Conservation (phyloP, 2,797 vertebrate species). For the Gadopsis marmoratus region DNA sequence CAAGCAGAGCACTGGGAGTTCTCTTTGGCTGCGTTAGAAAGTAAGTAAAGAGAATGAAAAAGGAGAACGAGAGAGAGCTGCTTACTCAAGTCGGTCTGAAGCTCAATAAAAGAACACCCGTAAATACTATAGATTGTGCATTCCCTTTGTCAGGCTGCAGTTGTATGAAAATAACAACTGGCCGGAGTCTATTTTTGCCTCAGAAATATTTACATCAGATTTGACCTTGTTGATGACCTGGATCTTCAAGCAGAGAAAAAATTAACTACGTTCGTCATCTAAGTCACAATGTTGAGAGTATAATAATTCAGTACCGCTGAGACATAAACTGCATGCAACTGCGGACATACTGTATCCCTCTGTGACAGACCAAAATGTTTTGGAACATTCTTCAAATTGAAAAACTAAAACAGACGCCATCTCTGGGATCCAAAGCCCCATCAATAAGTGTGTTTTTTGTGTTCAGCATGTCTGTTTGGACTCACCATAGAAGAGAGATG, state of each 20-base stretch:
- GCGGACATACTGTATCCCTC: slow-evolving; percentile 60
- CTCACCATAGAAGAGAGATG: slow-evolving; percentile 29
- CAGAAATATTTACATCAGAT: slow-evolving; percentile 43
- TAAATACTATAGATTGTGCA: slow-evolving; percentile 57
- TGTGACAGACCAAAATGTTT: slow-evolving; percentile 62
- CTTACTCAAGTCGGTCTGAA: slow-evolving; percentile 41
- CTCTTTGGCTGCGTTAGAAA: slow-evolving; percentile 47
- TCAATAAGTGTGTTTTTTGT: slow-evolving; percentile 48
- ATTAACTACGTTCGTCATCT: slow-evolving; percentile 61
- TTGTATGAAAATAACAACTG: slow-evolving; percentile 57
- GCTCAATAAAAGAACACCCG: slow-evolving; percentile 52
- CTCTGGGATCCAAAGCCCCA: slow-evolving; percentile 62
- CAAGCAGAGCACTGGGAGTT: slow-evolving; percentile 58
- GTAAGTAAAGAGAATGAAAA: slow-evolving; percentile 47
- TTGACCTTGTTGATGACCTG: slow-evolving; percentile 20
- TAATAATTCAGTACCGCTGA: slow-evolving; percentile 59
- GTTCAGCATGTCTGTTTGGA: slow-evolving; percentile 57
- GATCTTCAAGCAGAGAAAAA: slow-evolving; percentile 48
- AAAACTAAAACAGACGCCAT: slow-evolving; percentile 75
- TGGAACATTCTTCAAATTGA: slow-evolving; percentile 64
- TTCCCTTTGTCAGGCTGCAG: slow-evolving; percentile 52
- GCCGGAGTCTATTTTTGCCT: slow-evolving; percentile 48
- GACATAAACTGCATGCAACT: slow-evolving; percentile 57
- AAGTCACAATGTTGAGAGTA: slow-evolving; percentile 56
- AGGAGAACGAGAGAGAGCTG: slow-evolving; percentile 42